Evolutionary conservation across 1,140 invertebrate genomes (phyloP).

Genomic region (Calosoma granatense): DNA sequence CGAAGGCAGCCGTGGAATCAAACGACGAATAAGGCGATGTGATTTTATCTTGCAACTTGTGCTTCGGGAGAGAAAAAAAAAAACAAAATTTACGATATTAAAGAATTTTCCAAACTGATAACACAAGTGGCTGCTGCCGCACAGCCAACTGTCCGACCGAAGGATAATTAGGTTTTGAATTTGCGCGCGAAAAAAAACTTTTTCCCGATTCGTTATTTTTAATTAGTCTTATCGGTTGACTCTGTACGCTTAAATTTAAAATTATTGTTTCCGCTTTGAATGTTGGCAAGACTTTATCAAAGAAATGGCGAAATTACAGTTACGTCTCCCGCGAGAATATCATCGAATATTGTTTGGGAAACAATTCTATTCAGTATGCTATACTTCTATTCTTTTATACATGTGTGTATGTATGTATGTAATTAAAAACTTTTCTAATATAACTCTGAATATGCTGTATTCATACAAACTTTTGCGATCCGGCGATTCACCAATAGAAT

Average conservation of each 20-base stretch:
- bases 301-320: neutral
- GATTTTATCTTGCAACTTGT: neutral
- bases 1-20: neutral
- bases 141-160: neutral
- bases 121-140: neutral
- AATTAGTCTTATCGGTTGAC: neutral
- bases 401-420: too few species aligned
- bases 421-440: too few species aligned
- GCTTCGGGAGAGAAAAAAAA: neutral
- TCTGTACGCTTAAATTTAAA: neutral
- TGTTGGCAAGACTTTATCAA: neutral
- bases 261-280: slow-evolving; percentile 4
- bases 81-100: neutral
- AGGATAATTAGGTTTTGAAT: neutral
- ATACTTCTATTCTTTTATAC: too few species aligned
- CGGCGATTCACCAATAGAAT: too few species aligned
- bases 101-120: neutral
- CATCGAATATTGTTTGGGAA: too few species aligned
- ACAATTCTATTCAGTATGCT: too few species aligned
- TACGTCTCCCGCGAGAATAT: too few species aligned
- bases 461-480: too few species aligned
- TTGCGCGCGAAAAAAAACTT: neutral
- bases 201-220: slow-evolving; percentile 3
- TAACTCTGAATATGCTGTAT: too few species aligned
- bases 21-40: neutral